These are phyloP conservation scores for Porites australiensis DNA, from an alignment of 64 coral and sea anemone species.

Conservation along the genomic window DNA sequence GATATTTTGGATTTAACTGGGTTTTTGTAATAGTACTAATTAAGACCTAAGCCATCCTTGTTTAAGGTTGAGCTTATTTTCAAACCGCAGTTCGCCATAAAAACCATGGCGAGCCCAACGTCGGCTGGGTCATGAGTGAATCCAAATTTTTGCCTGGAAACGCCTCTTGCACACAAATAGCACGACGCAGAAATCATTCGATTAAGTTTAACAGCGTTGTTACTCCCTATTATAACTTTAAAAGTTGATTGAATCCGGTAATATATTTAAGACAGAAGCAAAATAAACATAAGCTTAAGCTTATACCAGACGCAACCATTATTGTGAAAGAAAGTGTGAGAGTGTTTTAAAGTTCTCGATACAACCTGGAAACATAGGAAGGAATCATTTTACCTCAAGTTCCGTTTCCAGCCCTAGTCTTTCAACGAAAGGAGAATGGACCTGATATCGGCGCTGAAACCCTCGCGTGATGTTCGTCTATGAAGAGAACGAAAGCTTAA, in stretches of 20 bases:
- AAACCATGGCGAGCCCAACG: slow-evolving; percentile 16
- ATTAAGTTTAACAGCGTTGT: not conserved
- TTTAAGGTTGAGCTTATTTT: too few species aligned
- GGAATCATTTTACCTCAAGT: slow-evolving; percentile 77
- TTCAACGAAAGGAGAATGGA: slow-evolving; percentile 76
- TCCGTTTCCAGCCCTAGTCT: slow-evolving; percentile 87
- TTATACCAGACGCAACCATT: not conserved
- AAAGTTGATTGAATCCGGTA: not conserved
- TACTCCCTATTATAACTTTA: not conserved
- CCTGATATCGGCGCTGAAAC: slow-evolving; percentile 76
- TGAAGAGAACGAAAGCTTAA: slow-evolving; percentile 51
- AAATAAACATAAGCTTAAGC: slow-evolving; percentile 41
- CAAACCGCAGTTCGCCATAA: not conserved
- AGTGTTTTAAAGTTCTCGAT: not conserved
- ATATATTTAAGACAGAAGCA: slow-evolving; percentile 1
- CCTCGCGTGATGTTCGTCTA: slow-evolving; percentile 88
- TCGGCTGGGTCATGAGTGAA: too few species aligned
- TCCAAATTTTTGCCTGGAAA: not conserved
- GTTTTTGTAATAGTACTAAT: not conserved
- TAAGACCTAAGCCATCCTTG: not conserved
- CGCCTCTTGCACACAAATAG: not conserved
- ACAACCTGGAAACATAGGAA: not conserved
- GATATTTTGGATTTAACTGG: not conserved
- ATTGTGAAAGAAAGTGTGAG: not conserved
- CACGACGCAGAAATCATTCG: not conserved